A percentile compares a stretch with the other conserved stretches of the same genome.
phyloP scores from a whole-genome alignment of 2,888 invertebrate species.

The Pollenia labialis region DNA sequence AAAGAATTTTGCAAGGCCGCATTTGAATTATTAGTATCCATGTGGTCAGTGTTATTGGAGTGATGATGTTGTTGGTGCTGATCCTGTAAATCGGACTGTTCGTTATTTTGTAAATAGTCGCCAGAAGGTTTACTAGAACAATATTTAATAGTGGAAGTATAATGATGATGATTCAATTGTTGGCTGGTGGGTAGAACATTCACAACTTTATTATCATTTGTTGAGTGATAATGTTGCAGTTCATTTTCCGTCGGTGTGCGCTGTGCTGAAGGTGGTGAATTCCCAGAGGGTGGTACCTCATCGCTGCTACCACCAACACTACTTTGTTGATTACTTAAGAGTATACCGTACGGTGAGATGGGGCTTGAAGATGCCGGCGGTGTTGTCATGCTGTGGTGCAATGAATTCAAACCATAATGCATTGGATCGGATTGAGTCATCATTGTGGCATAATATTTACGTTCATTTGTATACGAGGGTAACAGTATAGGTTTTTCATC shows the following conservation, averaged over 20 bases:
- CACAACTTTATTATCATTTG: conserved; percentile 54
- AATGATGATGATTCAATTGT: conserved; percentile 81
- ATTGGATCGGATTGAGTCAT: conserved; percentile 73
- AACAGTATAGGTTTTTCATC: conserved; percentile 80
- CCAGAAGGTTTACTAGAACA: conserved; percentile 82
- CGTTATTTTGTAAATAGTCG: conserved; percentile 74
- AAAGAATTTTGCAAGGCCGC: conserved; percentile 73
- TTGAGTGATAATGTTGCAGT: conserved; percentile 75
- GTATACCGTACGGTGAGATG: conserved; percentile 77
- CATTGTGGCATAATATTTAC: conserved; percentile 80
- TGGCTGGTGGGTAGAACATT: conserved; percentile 72
- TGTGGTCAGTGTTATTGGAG: conserved; percentile 31
- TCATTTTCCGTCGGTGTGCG: conserved; percentile 78
- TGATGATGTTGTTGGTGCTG: conserved; percentile 64
- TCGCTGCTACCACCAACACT: conserved; percentile 30
- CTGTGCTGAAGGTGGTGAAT: conserved; percentile 78
- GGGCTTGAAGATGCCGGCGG: conserved; percentile 80
- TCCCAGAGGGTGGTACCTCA: conserved; percentile 74
- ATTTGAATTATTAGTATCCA: conserved; percentile 54
- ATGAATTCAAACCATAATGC: conserved; percentile 69
- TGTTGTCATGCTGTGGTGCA: conserved; percentile 77
- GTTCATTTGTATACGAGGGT: conserved; percentile 80
- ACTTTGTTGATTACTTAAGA: conserved; percentile 73
- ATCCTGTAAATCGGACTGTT: conserved; percentile 45
- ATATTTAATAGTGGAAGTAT: conserved; percentile 83